These are phyloP conservation scores for Stercorarius parasiticus DNA, from an alignment of 2,113 vertebrate species.

Conservation along the genomic window DNA sequence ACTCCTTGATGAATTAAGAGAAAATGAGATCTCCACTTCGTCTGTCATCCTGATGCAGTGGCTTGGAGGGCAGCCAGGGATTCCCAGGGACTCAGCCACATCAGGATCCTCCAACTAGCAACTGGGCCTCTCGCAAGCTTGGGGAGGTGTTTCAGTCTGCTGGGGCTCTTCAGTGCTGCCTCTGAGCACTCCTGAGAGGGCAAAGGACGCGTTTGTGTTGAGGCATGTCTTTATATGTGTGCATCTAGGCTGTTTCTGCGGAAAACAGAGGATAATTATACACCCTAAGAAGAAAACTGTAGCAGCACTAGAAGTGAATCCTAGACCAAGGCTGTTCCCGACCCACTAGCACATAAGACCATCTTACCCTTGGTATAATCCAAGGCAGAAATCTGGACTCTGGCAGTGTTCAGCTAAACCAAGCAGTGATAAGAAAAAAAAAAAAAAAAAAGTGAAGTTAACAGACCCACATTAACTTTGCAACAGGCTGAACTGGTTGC, in stretches of 20 bases:
- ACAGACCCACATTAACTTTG: slow-evolving; percentile 58
- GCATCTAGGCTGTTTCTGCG: not conserved
- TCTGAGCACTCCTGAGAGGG: not conserved
- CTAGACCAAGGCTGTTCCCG: not conserved
- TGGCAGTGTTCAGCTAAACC: not conserved
- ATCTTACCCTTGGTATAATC: not conserved
- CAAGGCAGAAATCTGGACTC: not conserved
- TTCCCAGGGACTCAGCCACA: not conserved
- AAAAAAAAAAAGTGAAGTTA: not conserved
- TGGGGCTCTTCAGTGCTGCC: not conserved
- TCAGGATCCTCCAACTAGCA: not conserved
- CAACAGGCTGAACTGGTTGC: slow-evolving; percentile 37
- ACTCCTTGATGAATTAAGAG: not conserved
- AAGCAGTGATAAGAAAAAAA: not conserved
- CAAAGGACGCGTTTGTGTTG: not conserved
- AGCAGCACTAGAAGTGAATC: not conserved
- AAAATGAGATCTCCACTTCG: not conserved
- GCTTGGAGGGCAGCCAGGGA: not conserved
- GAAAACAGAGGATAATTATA: not conserved
- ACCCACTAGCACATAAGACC: not conserved
- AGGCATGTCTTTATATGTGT: not conserved
- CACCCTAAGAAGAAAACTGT: not conserved
- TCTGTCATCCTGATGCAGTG: not conserved
- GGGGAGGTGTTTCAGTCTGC: not conserved
- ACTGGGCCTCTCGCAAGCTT: not conserved